phyloP scores from a whole-genome alignment of 2,113 vertebrate genomes.

The Anarhynchus alexandrinus region DNA sequence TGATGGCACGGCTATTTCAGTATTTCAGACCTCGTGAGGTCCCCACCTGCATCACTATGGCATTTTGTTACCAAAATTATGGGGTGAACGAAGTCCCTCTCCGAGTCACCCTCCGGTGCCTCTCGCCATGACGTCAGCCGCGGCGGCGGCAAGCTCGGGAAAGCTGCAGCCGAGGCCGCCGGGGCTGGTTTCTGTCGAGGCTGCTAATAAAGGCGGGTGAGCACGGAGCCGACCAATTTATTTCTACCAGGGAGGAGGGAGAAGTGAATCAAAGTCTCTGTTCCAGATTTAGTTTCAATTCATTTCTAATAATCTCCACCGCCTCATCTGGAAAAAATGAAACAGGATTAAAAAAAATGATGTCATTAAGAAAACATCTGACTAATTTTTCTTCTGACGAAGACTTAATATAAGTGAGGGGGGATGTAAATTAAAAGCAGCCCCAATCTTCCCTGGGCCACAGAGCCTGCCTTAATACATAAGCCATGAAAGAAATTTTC shows the following conservation, averaged over 20 bases:
- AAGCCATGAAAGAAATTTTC: conserved; percentile 72
- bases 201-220: conserved; percentile 39
- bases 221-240: conserved; percentile 51
- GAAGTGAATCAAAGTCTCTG: conserved; percentile 70
- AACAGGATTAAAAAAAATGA: conserved; percentile 60
- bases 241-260: conserved; percentile 37
- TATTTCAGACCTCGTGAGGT: conserved; percentile 31
- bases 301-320: conserved; percentile 55
- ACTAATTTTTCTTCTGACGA: conserved; percentile 66
- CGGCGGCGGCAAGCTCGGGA: neutral
- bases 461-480: conserved; percentile 59
- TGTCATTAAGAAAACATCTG: conserved; percentile 64
- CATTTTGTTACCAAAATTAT: conserved; percentile 41
- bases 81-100: neutral
- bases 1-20: conserved; percentile 14
- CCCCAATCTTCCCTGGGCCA: conserved; percentile 45
- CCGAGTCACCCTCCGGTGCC: neutral
- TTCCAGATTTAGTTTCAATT: conserved; percentile 67
- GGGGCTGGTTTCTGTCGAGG: conserved; percentile 25
- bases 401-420: conserved; percentile 60
- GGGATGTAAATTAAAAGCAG: conserved; percentile 72
- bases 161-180: neutral
- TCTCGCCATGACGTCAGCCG: neutral
- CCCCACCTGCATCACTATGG: neutral
- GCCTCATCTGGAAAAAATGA: conserved; percentile 62